phyloP scores from a whole-genome alignment of 2,113 vertebrate genomes.

The Anarrhichthys ocellatus region DNA sequence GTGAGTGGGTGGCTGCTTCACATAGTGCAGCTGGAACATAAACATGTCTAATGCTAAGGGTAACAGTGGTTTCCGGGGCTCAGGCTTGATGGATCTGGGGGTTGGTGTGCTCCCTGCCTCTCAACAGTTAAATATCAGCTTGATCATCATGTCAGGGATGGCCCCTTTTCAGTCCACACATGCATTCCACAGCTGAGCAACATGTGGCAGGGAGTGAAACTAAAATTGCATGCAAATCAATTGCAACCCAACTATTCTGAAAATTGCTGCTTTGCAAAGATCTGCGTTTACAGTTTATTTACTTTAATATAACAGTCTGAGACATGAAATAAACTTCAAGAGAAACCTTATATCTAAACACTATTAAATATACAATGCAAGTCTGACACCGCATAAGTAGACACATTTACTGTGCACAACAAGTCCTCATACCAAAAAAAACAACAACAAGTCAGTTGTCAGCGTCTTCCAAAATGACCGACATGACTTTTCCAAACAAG shows the following conservation, averaged over 20 bases:
- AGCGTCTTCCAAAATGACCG: neutral
- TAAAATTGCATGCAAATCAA: conserved; percentile 32
- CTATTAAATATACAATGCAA: neutral
- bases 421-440: neutral
- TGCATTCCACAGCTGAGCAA: conserved; percentile 52
- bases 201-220: conserved; percentile 37
- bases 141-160: conserved; percentile 67
- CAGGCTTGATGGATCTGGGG: conserved; percentile 62
- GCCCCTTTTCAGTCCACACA: conserved; percentile 40
- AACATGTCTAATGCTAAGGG: conserved; percentile 77
- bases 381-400: neutral
- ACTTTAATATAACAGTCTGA: conserved; percentile 1
- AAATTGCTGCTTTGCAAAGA: conserved; percentile 30
- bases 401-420: neutral
- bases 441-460: neutral
- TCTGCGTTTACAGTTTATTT: conserved; percentile 15
- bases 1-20: conserved; percentile 70
- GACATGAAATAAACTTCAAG: conserved; percentile 4
- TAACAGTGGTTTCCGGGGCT: conserved; percentile 76
- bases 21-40: conserved; percentile 69
- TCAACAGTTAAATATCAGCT: conserved; percentile 50
- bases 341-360: conserved; percentile 3
- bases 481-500: neutral
- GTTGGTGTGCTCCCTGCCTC: conserved; percentile 40
- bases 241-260: conserved; percentile 17